A percentile compares a stretch with the other conserved stretches of the same genome.
These are phyloP conservation scores for Lerema accius DNA, from an alignment of 1,140 invertebrate genomes.

Conservation along the genomic window DNA sequence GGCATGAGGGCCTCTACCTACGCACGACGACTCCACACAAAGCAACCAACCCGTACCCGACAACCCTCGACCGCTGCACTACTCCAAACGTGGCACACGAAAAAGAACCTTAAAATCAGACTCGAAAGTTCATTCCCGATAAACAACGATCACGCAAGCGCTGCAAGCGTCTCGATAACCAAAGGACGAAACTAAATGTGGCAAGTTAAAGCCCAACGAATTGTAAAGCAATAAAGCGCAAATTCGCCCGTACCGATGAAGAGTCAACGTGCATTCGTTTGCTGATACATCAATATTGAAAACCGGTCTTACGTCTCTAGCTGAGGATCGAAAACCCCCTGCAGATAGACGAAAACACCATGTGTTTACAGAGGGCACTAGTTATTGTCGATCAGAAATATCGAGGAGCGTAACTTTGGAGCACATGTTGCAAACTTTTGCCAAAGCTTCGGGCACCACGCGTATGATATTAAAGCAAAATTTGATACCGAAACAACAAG, in stretches of 20 bases:
- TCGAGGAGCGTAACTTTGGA: conserved; percentile 54
- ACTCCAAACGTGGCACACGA: conserved; percentile 26
- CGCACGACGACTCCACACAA: conserved; percentile 68
- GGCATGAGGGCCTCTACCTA: conserved; percentile 67
- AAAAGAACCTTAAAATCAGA: conserved; percentile 43
- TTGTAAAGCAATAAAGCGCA: conserved; percentile 56
- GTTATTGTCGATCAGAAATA: conserved; percentile 62
- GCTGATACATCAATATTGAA: conserved; percentile 72
- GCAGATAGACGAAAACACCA: conserved; percentile 50
- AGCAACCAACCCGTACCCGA: conserved; percentile 71
- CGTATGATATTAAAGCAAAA: conserved; percentile 5
- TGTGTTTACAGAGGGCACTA: conserved; percentile 73
- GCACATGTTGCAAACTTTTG: conserved; percentile 70
- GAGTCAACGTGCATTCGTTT: conserved; percentile 71
- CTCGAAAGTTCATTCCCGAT: conserved; percentile 35
- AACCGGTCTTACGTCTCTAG: conserved; percentile 70
- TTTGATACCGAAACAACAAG: conserved; percentile 3
- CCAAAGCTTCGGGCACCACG: conserved; percentile 16
- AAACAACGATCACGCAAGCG: conserved; percentile 38
- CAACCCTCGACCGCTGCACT: conserved; percentile 58
- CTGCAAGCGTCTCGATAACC: conserved; percentile 53
- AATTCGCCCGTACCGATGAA: conserved; percentile 44
- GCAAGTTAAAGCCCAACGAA: conserved; percentile 56
- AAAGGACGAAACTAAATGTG: conserved; percentile 13
- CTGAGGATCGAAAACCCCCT: conserved; percentile 61